A percentile compares a stretch with the other conserved stretches of the same genome.
Conservation (phyloP, 2,113 vertebrate species). For the Carettochelys insculpta region DNA sequence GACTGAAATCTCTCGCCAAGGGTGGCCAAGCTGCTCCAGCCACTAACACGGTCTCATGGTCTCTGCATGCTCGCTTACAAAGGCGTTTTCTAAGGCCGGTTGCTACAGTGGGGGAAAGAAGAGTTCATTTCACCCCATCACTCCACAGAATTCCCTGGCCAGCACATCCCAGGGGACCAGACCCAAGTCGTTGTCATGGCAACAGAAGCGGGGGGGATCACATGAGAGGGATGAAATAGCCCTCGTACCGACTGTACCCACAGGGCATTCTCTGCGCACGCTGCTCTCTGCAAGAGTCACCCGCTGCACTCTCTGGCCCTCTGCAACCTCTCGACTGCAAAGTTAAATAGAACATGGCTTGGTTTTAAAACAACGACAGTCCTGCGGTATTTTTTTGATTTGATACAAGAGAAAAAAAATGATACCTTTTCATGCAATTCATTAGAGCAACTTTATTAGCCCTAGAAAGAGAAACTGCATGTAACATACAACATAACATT, state of each 20-base stretch:
- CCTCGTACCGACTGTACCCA: accelerated
- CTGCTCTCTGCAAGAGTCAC: no score
- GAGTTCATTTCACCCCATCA: not conserved
- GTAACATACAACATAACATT: conserved; percentile 40
- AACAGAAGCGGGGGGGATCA: not conserved
- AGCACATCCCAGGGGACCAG: not conserved
- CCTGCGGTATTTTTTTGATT: not conserved
- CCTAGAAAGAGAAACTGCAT: conserved; percentile 50
- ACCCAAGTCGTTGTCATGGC: not conserved
- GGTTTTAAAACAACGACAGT: conserved; percentile 49
- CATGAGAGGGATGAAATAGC: not conserved
- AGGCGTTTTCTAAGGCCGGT: not conserved
- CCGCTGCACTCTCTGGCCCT: not conserved
- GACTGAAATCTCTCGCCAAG: not conserved
- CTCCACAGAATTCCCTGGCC: not conserved
- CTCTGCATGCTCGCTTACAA: not conserved
- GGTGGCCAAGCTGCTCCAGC: not conserved
- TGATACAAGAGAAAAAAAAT: conserved; percentile 30
- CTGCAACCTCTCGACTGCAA: not conserved
- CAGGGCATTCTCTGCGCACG: not conserved
- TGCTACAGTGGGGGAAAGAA: not conserved
- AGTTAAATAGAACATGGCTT: not conserved
- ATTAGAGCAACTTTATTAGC: conserved; percentile 50
- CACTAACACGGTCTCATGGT: not conserved
- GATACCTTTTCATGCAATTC: conserved; percentile 40